phyloP scores from a whole-genome alignment of 1,140 invertebrate species.

The Laupala kohalensis region DNA sequence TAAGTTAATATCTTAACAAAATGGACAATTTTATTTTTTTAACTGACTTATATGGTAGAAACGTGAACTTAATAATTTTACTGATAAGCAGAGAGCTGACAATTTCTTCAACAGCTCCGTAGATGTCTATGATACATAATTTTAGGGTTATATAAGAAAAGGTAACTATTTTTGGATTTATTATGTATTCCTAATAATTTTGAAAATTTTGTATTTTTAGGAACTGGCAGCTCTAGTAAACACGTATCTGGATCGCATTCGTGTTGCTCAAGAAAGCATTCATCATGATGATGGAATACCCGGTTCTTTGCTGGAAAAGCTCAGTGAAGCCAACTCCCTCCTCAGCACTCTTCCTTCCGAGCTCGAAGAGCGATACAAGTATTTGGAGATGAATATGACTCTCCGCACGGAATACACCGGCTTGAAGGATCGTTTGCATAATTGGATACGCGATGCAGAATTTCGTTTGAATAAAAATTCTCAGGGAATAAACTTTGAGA shows the following conservation, averaged over 20 bases:
- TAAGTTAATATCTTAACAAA: too few relatives aligned
- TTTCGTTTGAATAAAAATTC: conserved; percentile 60
- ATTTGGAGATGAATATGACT: conserved; percentile 58
- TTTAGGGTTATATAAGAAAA: too few relatives aligned
- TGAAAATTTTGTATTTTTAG: conserved; percentile 18
- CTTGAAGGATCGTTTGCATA: conserved; percentile 60
- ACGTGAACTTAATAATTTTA: too few relatives aligned
- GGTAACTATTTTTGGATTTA: too few relatives aligned
- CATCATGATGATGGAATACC: conserved; percentile 63
- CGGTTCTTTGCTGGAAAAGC: conserved; percentile 60
- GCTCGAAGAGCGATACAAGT: conserved; percentile 61
- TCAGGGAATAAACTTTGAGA: conserved; percentile 77
- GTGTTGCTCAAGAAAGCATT: conserved; percentile 49
- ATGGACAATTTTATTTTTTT: too few relatives aligned
- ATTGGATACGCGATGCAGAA: conserved; percentile 76
- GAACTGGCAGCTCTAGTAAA: conserved; percentile 53
- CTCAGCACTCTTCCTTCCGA: conserved; percentile 63
- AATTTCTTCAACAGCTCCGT: too few relatives aligned
- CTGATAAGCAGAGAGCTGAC: too few relatives aligned
- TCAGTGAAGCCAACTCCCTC: conserved; percentile 67
- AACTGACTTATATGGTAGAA: too few relatives aligned
- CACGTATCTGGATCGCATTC: conserved; percentile 52
- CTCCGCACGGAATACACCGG: conserved; percentile 57
- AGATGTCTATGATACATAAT: too few relatives aligned
- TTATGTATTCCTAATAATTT: too few relatives aligned